Conservation (phyloP, 37 sponge, comb jelly and placozoan genomes). For the Oscarella lobularis region DNA sequence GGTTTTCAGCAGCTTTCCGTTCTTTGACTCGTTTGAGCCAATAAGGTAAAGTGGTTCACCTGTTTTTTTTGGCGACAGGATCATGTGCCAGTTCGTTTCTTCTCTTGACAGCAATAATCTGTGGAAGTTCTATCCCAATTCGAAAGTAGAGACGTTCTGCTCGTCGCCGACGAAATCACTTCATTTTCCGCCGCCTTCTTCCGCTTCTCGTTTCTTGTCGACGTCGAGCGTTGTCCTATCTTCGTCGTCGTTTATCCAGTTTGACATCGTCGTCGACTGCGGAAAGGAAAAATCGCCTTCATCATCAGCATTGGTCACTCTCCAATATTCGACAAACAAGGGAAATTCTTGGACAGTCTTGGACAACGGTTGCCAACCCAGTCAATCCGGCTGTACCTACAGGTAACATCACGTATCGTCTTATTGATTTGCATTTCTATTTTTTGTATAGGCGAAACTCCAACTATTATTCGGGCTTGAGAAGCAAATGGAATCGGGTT, state of each 20-base stretch:
- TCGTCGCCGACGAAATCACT: not conserved
- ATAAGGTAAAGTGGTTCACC: not conserved
- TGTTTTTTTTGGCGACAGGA: not conserved
- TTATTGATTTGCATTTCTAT: too few species aligned
- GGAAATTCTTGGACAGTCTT: not conserved
- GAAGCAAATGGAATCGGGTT: not conserved
- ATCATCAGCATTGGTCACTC: not conserved
- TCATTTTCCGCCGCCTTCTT: not conserved
- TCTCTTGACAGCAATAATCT: not conserved
- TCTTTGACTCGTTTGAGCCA: not conserved
- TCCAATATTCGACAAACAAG: not conserved
- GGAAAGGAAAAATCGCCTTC: not conserved
- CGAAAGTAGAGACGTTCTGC: not conserved
- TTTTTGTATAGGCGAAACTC: not conserved
- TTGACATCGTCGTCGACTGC: constrained; percentile 2
- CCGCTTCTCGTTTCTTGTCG: not conserved
- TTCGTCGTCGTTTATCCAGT: not conserved
- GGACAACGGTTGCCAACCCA: not conserved
- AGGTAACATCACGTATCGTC: not conserved
- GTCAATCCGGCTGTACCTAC: not conserved
- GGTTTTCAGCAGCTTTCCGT: not conserved
- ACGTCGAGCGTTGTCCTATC: not conserved
- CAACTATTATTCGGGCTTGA: not conserved
- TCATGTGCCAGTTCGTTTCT: too few species aligned
- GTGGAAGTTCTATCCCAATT: not conserved